Percentiles rank a stretch among this genome's conserved stretches.
phyloP scores from a whole-genome alignment of 2,888 invertebrate species.

The Ariolimax columbianus region DNA sequence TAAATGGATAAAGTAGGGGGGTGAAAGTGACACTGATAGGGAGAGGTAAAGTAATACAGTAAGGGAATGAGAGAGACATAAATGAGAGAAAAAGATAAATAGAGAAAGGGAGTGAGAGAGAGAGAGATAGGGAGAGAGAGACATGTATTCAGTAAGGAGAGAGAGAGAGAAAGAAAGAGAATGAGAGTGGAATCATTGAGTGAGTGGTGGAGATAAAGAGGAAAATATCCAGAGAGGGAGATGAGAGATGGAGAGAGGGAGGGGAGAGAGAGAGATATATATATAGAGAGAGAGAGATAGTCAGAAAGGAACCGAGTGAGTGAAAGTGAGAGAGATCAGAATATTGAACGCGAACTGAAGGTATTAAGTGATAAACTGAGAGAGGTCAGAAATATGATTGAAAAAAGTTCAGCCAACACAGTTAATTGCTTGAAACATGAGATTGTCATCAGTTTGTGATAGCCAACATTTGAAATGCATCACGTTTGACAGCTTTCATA shows the following conservation, averaged over 20 bases:
- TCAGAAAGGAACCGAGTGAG: not conserved
- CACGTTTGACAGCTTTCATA: too few relatives aligned
- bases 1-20: not conserved
- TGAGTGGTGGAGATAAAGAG: too few relatives aligned
- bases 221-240: too few relatives aligned
- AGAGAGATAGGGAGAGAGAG: not conserved
- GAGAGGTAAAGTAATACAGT: not conserved
- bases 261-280: not conserved
- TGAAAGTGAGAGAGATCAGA: not conserved
- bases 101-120: not conserved
- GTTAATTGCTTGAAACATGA: too few relatives aligned
- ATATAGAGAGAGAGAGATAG: not conserved
- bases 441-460: too few relatives aligned
- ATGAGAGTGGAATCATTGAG: too few relatives aligned
- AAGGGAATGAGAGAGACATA: not conserved
- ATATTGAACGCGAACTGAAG: not conserved
- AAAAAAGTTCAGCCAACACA: too few relatives aligned
- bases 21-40: not conserved
- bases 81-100: not conserved
- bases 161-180: slow-evolving; percentile 8
- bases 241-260: too few relatives aligned
- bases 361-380: too few relatives aligned
- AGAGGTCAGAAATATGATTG: too few relatives aligned
- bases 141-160: not conserved
- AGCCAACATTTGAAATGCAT: too few relatives aligned